These are phyloP conservation scores for Patella depressa DNA, from an alignment of 2,888 invertebrate genomes.

Conservation along the genomic window DNA sequence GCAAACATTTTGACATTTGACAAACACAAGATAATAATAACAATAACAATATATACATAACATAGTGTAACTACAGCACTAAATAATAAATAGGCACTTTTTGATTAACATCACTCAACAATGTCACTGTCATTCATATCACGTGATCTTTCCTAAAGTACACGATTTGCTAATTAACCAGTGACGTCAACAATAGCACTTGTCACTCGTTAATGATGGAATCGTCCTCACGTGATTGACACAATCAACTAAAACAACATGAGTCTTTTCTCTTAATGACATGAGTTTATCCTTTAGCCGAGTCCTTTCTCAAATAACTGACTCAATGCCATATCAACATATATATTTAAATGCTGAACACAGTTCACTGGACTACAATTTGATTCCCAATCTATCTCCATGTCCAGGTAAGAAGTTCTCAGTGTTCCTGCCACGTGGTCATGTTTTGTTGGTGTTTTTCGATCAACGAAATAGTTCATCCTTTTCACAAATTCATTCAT, in stretches of 20 bases:
- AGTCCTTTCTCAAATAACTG: neutral
- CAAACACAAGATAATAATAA: neutral
- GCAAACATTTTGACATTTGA: neutral
- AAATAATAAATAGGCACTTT: constrained; percentile 4
- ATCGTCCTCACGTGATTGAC: neutral
- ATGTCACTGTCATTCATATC: constrained; percentile 1
- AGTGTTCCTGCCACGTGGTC: neutral
- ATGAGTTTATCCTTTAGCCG: neutral
- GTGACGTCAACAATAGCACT: neutral
- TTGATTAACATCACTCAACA: constrained; percentile 10
- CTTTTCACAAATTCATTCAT: too few species aligned
- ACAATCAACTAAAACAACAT: too few species aligned
- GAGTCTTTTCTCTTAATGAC: neutral
- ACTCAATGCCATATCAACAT: neutral
- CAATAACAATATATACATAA: constrained; percentile 6
- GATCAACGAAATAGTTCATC: too few species aligned
- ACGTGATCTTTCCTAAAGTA: neutral
- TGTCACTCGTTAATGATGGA: neutral
- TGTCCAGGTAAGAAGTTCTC: too few species aligned
- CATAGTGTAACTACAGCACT: neutral
- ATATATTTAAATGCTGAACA: neutral
- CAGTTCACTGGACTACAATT: neutral
- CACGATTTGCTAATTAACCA: neutral
- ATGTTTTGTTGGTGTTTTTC: neutral
- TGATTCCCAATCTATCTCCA: too few species aligned